Evolutionary conservation across 2,797 vertebrate genomes (phyloP), one percentile per base, ranked within the genome.

Genomic region (Oophaga sylvatica): DNA sequence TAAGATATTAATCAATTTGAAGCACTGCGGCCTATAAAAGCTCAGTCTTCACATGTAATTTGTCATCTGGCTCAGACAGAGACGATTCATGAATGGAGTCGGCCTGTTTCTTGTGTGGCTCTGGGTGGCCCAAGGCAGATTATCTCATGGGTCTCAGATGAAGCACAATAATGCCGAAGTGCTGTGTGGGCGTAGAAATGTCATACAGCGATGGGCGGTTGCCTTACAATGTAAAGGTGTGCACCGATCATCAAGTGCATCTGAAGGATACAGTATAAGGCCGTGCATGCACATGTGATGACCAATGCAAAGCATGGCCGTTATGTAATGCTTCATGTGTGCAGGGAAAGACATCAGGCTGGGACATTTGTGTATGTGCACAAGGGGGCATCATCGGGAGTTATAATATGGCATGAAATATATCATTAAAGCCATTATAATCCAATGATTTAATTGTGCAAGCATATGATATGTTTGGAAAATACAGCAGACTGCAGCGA

Each of bases 1-100:
- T 57, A 73, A 57, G 75, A 88, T 56, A 88, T 88, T 84, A 88
- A 88, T 88, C 87, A 84, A n/a, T 88, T 9, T 79, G 82, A 84
- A 84, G 81, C 26, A 83, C 48, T 67, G 75, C 63, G 41, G n/a
- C 76, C 81, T 71, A 78, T 77, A 78, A 87, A 68, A 56, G 81
- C 20, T n/a, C 17, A 7, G 8, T 79, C 73, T 71, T 41, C 82
- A 53, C 57, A 75, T 29, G 56, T 63, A 45, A 84, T 85, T 80
- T 81, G 79, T 88, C 82, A 80, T 29, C 41, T 45, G n/a, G 31
- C 63, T 60, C 76, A 71, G 26, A 84, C 41, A 31, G 31, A 53
- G 75, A 82, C 22, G 31, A 79, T 78, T 87, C 75, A 79, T 87
- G 87, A 87, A 87, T 83, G 80, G 81, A 78, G 62, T 3, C 56